Percentiles rank a stretch among this genome's conserved stretches.
Evolutionary conservation across 92 coral and sea anemone species (phyloP).

Genomic region (Epizoanthus ramosus): DNA sequence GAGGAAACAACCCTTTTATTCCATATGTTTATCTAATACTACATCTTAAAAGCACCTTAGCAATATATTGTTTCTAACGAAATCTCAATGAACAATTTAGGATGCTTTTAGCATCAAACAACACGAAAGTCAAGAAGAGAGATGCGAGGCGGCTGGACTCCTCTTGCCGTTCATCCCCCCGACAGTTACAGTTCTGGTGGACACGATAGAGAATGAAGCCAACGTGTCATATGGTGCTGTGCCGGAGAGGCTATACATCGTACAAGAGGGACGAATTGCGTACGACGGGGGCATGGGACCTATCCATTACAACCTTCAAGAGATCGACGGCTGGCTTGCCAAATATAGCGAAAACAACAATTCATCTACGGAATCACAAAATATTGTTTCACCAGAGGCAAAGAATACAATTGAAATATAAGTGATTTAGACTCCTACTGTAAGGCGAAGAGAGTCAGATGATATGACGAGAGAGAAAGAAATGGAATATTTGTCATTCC

Average conservation of each 20-base stretch:
- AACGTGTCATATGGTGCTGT: constrained; percentile 69
- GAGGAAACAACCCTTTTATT: too few relatives aligned
- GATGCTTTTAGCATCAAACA: constrained; percentile 67
- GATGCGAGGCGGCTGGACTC: constrained; percentile 74
- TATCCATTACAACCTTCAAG: constrained; percentile 57
- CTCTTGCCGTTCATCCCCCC: constrained; percentile 44
- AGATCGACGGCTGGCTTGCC: constrained; percentile 68
- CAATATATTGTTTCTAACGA: too few relatives aligned
- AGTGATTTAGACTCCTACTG: neutral
- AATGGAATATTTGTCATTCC: neutral
- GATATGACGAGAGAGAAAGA: neutral
- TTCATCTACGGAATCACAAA: neutral
- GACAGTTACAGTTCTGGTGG: constrained; percentile 50
- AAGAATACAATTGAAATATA: neutral
- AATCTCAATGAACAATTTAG: neutral
- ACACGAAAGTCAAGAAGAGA: constrained; percentile 79
- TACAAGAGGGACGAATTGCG: constrained; percentile 60
- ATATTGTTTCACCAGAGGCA: neutral
- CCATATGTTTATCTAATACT: neutral
- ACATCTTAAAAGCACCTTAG: too few relatives aligned
- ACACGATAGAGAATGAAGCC: constrained; percentile 71
- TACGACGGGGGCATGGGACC: constrained; percentile 92
- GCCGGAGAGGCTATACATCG: constrained; percentile 79
- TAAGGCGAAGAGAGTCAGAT: neutral
- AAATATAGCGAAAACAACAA: constrained; percentile 19